Evolutionary conservation across 2,888 invertebrate genomes (phyloP).

Genomic region (Philereme transversata): DNA sequence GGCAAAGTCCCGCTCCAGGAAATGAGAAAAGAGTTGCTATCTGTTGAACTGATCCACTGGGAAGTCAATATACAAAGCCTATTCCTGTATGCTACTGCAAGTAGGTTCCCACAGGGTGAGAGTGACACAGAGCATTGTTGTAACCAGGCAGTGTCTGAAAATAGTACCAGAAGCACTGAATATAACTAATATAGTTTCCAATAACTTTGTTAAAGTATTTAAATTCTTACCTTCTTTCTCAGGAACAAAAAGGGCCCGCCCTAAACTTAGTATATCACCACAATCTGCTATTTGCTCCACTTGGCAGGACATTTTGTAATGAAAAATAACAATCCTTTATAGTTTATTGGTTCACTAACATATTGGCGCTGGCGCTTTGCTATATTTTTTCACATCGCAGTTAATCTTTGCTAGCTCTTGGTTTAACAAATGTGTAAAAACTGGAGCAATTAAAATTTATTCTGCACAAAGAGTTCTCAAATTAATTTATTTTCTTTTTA

Average conservation of each 20-base stretch:
- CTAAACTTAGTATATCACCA: constrained; percentile 84
- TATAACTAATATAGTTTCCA: background rate
- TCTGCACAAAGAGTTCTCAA: no score
- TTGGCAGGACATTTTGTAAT: constrained; percentile 74
- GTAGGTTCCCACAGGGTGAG: constrained; percentile 73
- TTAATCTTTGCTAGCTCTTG: background rate
- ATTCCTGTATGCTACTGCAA: constrained; percentile 68
- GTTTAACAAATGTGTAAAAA: background rate
- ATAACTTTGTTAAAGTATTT: no score
- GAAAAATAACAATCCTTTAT: background rate
- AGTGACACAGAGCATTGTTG: constrained; percentile 71
- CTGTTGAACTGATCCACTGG: constrained; percentile 76
- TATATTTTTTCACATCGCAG: background rate
- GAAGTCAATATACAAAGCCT: constrained; percentile 72
- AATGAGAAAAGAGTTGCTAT: constrained; percentile 71
- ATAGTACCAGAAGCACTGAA: background rate
- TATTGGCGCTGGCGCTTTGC: no score
- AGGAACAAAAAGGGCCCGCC: constrained; percentile 82
- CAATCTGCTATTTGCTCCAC: constrained; percentile 86
- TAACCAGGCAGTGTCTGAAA: constrained; percentile 74
- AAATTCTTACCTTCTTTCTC: constrained; percentile 72
- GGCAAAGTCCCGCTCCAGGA: constrained; percentile 77
- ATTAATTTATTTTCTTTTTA: no score
- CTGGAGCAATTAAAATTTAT: no score
- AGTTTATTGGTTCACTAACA: background rate